phyloP scores from a whole-genome alignment of 2,797 vertebrate genomes.

The Ctenosaura bakeri region DNA sequence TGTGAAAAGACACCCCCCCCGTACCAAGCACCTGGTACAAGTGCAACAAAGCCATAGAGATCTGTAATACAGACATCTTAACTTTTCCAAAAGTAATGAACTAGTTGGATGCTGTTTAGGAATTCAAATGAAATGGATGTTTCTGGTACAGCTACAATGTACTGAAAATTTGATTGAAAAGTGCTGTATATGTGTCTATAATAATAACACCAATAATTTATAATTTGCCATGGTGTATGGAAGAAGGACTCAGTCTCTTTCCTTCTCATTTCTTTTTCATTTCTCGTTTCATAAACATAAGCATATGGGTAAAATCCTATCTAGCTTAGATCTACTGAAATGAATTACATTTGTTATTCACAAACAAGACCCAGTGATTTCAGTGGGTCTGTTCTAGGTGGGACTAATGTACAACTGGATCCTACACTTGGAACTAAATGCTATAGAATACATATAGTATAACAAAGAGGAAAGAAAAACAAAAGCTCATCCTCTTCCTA shows the following conservation, averaged over 20 bases:
- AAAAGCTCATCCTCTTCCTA: neutral
- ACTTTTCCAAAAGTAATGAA: neutral
- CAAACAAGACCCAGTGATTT: too few relatives aligned
- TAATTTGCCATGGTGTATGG: neutral
- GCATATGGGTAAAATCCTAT: neutral
- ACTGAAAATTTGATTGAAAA: neutral
- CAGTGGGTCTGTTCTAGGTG: too few relatives aligned
- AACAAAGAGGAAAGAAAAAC: neutral
- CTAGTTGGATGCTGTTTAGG: neutral
- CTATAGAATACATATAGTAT: neutral
- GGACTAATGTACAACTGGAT: too few relatives aligned
- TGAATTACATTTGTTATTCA: too few relatives aligned
- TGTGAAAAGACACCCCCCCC: neutral
- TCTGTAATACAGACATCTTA: neutral
- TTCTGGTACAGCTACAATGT: neutral
- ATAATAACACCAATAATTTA: neutral
- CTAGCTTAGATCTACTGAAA: neutral
- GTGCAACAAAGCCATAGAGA: neutral
- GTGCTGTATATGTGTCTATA: neutral
- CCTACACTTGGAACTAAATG: too few relatives aligned
- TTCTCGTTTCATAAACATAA: neutral
- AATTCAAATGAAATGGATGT: conserved; percentile 12
- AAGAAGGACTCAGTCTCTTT: neutral
- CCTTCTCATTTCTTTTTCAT: neutral
- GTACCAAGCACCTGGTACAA: neutral